Conservation (phyloP, 2,888 invertebrate genomes). For the Periphyllus acericola region DNA sequence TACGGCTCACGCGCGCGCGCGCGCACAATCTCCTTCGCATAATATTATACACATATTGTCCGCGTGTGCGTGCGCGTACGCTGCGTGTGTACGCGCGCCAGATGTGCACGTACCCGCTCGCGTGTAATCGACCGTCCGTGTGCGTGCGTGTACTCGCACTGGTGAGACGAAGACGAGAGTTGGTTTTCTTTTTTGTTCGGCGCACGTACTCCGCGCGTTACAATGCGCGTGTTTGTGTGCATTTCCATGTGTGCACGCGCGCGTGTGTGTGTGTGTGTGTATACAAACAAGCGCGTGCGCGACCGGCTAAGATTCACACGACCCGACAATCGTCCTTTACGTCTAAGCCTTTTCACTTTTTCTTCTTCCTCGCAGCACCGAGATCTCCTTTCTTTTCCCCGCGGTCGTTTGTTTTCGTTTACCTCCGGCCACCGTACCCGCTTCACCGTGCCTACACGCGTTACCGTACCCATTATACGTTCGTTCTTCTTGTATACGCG, state of each 20-base stretch:
- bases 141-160: conserved; percentile 22
- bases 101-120: conserved; percentile 23
- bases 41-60: not conserved
- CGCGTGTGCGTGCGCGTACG: not conserved
- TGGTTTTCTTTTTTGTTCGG: conserved; percentile 49
- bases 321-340: not conserved
- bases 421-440: too few species aligned
- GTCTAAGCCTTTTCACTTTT: not conserved
- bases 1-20: conserved; percentile 19
- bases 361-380: not conserved
- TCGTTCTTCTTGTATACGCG: too few species aligned
- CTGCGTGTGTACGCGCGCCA: conserved; percentile 18
- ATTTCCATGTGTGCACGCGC: too few species aligned
- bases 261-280: not conserved
- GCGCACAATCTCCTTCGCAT: conserved; percentile 49
- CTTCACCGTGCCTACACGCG: too few species aligned
- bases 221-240: not conserved
- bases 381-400: not conserved
- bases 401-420: not conserved
- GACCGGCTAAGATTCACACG: conserved; percentile 53
- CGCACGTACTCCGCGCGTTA: conserved; percentile 34
- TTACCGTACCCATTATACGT: too few species aligned
- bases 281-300: conserved; percentile 50
- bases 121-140: not conserved
- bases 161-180: conserved; percentile 55